Conservation (phyloP, 2,797 vertebrate species). For the Semaprochilodus insignis region DNA sequence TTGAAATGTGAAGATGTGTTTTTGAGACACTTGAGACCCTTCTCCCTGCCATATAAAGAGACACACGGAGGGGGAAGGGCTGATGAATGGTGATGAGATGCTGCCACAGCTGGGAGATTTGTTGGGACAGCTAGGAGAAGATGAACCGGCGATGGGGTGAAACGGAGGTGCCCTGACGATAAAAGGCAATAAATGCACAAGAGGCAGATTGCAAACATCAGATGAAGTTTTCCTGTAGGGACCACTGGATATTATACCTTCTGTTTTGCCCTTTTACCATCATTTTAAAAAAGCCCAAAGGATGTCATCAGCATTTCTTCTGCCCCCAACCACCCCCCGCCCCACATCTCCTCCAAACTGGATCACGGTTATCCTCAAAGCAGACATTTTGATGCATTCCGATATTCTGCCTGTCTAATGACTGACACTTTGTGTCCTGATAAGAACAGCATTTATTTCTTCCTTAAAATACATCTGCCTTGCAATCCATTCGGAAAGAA, state of each 20-base stretch:
- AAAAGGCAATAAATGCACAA: slow-evolving; percentile 68
- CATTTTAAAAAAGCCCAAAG: slow-evolving; percentile 48
- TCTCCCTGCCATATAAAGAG: slow-evolving; percentile 60
- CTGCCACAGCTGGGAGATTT: slow-evolving; percentile 62
- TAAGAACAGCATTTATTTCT: slow-evolving; percentile 12
- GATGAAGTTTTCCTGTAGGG: slow-evolving; percentile 62
- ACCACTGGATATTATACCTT: slow-evolving; percentile 73
- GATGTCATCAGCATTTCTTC: slow-evolving; percentile 51
- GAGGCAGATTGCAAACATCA: slow-evolving; percentile 66
- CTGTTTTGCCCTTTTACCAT: slow-evolving; percentile 61
- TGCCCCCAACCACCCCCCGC: not conserved
- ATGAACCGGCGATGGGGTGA: slow-evolving; percentile 63
- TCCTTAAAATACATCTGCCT: slow-evolving; percentile 19
- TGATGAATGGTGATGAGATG: slow-evolving; percentile 71
- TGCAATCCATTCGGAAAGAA: slow-evolving; percentile 18
- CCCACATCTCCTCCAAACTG: slow-evolving; percentile 55
- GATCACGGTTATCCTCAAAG: slow-evolving; percentile 13
- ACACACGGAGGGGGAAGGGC: slow-evolving; percentile 66
- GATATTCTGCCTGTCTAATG: slow-evolving; percentile 11
- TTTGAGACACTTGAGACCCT: slow-evolving; percentile 29
- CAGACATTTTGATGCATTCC: slow-evolving; percentile 27
- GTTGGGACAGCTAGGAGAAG: slow-evolving; percentile 64
- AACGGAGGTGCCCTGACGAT: slow-evolving; percentile 63
- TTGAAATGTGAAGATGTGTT: slow-evolving; percentile 22
- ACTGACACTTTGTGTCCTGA: slow-evolving; percentile 27